Conservation (phyloP, 2,888 invertebrate genomes). For the Leucoptera coffeella region DNA sequence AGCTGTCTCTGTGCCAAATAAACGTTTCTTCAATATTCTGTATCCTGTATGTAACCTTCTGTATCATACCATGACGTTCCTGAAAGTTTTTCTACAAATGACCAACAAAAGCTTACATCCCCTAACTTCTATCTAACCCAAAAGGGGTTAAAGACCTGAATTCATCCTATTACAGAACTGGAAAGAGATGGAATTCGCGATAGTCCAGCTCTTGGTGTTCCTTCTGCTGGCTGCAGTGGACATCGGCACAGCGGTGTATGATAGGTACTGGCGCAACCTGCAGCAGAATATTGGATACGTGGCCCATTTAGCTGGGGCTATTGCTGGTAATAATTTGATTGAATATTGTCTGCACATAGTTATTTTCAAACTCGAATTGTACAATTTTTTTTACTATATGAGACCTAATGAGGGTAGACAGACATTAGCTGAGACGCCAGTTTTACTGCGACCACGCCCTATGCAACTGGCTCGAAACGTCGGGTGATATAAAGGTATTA, state of each 20-base stretch:
- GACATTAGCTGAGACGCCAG: too few species aligned
- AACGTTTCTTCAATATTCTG: too few species aligned
- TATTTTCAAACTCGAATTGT: too few species aligned
- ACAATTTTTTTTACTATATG: too few species aligned
- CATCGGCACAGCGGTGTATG: slow-evolving; percentile 85
- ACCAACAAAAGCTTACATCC: background rate
- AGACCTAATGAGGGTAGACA: too few species aligned
- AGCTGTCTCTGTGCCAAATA: too few species aligned
- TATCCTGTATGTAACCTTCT: background rate
- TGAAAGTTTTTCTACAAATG: background rate
- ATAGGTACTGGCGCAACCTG: slow-evolving; percentile 66
- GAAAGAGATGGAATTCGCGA: slow-evolving; percentile 93
- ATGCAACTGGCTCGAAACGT: too few species aligned
- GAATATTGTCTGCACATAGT: too few species aligned
- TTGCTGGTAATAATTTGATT: slow-evolving; percentile 86
- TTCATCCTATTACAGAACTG: slow-evolving; percentile 93
- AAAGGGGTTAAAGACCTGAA: too few species aligned
- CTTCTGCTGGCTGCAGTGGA: slow-evolving; percentile 76
- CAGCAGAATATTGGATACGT: slow-evolving; percentile 85
- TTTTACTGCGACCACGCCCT: too few species aligned
- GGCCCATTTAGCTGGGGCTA: slow-evolving; percentile 87
- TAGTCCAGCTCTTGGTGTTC: slow-evolving; percentile 78
- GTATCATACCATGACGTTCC: background rate
- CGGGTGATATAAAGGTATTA: too few species aligned
- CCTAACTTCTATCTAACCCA: background rate